Base-by-base conservation (phyloP, 2,888 invertebrate species). In the Cryptus armator region DNA sequence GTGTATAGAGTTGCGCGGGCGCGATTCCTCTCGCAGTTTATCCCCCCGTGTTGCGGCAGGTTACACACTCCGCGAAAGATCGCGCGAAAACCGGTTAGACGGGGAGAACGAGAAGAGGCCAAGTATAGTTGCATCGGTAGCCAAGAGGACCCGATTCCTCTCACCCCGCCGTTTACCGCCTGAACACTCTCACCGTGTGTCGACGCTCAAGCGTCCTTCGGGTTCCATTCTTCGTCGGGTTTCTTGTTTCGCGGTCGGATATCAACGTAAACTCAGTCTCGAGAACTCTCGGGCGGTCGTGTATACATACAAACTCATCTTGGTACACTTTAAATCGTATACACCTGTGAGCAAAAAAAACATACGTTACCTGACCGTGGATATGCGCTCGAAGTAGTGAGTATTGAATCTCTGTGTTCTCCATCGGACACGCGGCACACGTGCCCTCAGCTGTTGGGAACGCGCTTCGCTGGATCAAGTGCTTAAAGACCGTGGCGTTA, bases 51-150 rank as follows among this genome's bases (percentile, higher is more conserved):
- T 14, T 24, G 72, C 76, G 62, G 83, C 82, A 78, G 84, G 84
- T 81, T 76, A 70, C 59, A 62, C 59, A 29, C 59, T 62, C 74
- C 56, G 51, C 48, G 62, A 76, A 32, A 72, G 80, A 85, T 79
- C 70, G 71, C 71, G 85, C 75, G 75, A 9, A 79, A 85, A 85
- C 85, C 85, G 85, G 85, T 85, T 85, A 82, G 82, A 85, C 82
- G 44, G 71, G 82, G 77, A 82, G 59, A 48, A 51, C 14, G 37
- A 43, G 37, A 16, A 19, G 37, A 37, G 37, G 37, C 51, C 51
- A 10, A 32, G 66, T 51, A 14, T 37, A 66, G 75, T 53, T 66
- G 64, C 64, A 76, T 66, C 64, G 64, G 6, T 43, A 32, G 44
- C 37, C 70, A 51, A 37, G 19, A 48, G 64, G 48, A 37, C 66